Evolutionary conservation across 2,888 invertebrate species (phyloP).

Genomic region (Drosophila paracracens): DNA sequence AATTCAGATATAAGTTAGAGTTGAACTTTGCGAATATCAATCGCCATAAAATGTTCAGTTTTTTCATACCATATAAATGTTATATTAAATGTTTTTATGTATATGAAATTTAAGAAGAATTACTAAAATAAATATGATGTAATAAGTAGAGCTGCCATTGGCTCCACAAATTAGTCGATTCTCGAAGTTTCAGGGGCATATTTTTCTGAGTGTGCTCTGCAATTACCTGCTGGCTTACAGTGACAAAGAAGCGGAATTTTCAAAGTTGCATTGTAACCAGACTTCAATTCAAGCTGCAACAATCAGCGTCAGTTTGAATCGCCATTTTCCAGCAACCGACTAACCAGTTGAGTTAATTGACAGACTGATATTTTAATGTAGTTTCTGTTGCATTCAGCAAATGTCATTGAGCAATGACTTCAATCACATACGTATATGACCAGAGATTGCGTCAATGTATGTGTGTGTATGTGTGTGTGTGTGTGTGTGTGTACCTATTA

Average conservation of each 20-base stretch:
- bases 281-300: neutral
- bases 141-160: neutral
- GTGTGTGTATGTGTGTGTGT: neutral
- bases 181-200: neutral
- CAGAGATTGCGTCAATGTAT: neutral
- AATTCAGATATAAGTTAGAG: too few species aligned
- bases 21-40: too few species aligned
- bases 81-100: too few species aligned
- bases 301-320: slow-evolving; percentile 5
- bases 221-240: neutral
- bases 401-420: slow-evolving; percentile 51
- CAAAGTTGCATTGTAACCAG: neutral
- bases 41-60: too few species aligned
- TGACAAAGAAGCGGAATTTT: neutral
- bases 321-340: neutral
- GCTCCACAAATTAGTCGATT: neutral
- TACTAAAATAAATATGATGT: too few species aligned
- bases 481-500: slow-evolving; percentile 4
- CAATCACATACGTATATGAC: slow-evolving; percentile 37
- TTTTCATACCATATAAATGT: too few species aligned
- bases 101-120: too few species aligned
- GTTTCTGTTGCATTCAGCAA: slow-evolving; percentile 30
- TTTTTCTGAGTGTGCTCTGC: neutral
- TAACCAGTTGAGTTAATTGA: slow-evolving; percentile 6
- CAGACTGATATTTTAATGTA: neutral